These are phyloP conservation scores for Marmota monax DNA, from an alignment of 2,113 vertebrate genomes.

Conservation along the genomic window DNA sequence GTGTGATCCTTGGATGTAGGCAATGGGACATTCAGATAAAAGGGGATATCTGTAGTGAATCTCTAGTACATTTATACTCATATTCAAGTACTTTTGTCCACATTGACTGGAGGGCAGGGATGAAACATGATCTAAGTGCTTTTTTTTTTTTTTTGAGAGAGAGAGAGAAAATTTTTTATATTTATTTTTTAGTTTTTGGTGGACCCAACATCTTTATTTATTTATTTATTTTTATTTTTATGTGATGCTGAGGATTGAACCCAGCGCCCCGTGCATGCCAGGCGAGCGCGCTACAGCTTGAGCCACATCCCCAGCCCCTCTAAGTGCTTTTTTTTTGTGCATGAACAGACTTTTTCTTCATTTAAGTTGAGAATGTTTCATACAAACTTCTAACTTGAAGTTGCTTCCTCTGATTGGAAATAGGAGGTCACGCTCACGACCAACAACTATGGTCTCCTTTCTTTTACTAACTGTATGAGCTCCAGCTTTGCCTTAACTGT, in stretches of 20 bases:
- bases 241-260: no score
- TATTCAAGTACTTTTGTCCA: background rate
- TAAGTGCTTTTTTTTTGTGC: background rate
- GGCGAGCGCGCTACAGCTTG: no score
- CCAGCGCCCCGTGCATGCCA: no score
- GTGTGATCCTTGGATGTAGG: background rate
- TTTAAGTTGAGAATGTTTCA: slow-evolving; percentile 5
- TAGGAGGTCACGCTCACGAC: background rate
- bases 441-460: background rate
- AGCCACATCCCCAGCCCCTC: no score
- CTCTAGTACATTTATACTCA: background rate
- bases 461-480: background rate
- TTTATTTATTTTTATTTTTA: no score
- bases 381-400: background rate
- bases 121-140: background rate
- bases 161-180: no score
- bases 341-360: background rate
- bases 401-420: background rate
- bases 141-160: background rate
- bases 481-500: background rate
- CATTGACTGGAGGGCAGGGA: background rate
- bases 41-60: background rate
- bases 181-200: no score
- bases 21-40: background rate
- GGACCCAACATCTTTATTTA: no score